Base-by-base conservation (phyloP, 2,888 invertebrate species). In the Oscheius myriophilus region DNA sequence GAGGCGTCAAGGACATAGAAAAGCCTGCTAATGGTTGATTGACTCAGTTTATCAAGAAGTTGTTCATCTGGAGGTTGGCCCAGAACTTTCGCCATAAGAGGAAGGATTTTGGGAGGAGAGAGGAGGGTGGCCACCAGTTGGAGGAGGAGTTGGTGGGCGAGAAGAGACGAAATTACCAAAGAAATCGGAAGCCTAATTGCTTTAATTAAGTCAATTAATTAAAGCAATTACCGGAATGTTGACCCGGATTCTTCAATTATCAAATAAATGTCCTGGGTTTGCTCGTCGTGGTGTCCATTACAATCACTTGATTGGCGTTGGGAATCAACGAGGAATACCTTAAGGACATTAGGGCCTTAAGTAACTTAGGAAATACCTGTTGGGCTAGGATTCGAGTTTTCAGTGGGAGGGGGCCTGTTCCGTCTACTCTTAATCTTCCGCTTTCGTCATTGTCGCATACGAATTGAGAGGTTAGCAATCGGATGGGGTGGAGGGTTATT, bases 401-500 rank as follows among this genome's bases (percentile, higher is more conserved):
- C 2, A 33, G 23, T 14, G 62, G 57, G 1, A 63, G 49, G 9
- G 46, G 46, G 9, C 55, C 62, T 9, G 62, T 63, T 16, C 55
- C 57, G 16, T 54, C 51, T 1, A 63, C 49, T 33, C 49, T 46
- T 26, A 61, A 26, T n/a, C 26, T 21, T 11, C 61, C 61, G 18
- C 49, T 39, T 49, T 61, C 61, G 16, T 61, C 61, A 23, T 45
- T 61, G 26, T 61, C 61, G 26, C 61, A 61, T 12, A 61, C 49
- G n/a, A 61, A 61, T 33, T 61, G 61, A 33, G 61, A n/a, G 3
- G 61, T 61, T 2, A 61, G 33, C 88, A 94, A 94, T 75, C 93
- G 92, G 65, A 96, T 87, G 43, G 94, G 93, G 76, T 93, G 92
- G 64, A 95, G 91, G 59, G 94, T 94, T 21, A 88, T 87, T n/a